Percentiles rank a stretch among this genome's conserved stretches.
phyloP scores from a whole-genome alignment of 2,113 vertebrate species.

The Aptenodytes patagonicus region DNA sequence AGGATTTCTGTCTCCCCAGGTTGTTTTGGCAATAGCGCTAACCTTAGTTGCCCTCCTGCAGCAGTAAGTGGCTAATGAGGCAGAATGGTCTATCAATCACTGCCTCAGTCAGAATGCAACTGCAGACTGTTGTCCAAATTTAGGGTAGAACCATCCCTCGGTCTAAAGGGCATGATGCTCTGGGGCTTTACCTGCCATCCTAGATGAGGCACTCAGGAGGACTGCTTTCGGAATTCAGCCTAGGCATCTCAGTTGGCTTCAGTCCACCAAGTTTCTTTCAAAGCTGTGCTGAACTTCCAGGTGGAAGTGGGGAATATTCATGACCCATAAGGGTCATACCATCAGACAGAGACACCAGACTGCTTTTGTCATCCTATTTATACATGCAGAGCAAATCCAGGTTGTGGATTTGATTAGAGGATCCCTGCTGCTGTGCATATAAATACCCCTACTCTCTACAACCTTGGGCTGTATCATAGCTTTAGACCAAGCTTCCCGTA shows the following conservation, averaged over 20 bases:
- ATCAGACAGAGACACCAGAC: background rate
- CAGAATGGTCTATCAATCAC: conserved; percentile 49
- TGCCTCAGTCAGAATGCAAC: conserved; percentile 19
- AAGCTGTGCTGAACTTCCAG: background rate
- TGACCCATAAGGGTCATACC: background rate
- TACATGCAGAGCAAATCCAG: background rate
- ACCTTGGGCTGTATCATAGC: background rate
- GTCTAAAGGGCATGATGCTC: background rate
- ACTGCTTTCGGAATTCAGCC: background rate
- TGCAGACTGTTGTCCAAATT: conserved; percentile 3
- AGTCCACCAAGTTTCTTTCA: background rate
- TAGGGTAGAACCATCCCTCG: background rate
- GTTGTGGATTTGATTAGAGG: background rate
- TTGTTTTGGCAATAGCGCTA: conserved; percentile 50
- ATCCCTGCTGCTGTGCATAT: background rate
- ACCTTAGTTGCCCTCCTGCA: conserved; percentile 52
- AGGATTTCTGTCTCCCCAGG: conserved; percentile 54
- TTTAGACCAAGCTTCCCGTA: background rate
- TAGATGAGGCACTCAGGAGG: background rate
- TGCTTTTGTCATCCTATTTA: background rate
- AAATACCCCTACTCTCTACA: background rate
- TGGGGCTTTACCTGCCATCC: background rate
- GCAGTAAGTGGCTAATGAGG: conserved; percentile 61
- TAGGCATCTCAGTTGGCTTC: background rate
- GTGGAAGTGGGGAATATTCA: background rate